Evolutionary conservation across 53 echinoderm and acorn worm genomes (phyloP).

Genomic region (Actinopyga echinites): DNA sequence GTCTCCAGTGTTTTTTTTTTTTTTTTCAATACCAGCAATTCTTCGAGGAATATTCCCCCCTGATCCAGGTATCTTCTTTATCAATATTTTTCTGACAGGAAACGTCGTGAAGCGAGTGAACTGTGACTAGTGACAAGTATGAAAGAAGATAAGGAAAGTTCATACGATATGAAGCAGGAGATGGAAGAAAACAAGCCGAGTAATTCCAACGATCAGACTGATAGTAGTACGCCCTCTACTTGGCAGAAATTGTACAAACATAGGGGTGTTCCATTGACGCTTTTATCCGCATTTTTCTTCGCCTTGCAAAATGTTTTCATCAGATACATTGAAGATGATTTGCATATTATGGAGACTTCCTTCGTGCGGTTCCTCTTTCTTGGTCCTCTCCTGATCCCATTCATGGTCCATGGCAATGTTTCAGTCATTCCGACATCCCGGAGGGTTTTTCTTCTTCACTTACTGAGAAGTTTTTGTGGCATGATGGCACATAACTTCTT

Average conservation of each 20-base stretch:
- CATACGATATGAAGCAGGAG: background rate
- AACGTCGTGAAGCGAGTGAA: too few relatives aligned
- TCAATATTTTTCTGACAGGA: too few relatives aligned
- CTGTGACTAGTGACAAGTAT: too few relatives aligned
- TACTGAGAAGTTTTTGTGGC: background rate
- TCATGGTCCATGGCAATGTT: background rate
- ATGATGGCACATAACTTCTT: background rate
- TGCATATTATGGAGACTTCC: constrained; percentile 5
- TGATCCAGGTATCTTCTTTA: too few relatives aligned
- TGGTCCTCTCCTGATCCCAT: background rate
- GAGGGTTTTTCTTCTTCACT: background rate
- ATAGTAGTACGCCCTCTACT: background rate
- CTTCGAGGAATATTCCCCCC: too few relatives aligned
- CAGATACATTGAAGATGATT: background rate
- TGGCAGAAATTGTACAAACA: background rate
- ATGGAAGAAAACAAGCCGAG: background rate
- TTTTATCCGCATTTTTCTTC: background rate
- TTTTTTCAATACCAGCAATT: too few relatives aligned
- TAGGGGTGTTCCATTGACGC: background rate
- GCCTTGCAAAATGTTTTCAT: constrained; percentile 2
- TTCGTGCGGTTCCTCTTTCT: background rate
- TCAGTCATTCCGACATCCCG: background rate
- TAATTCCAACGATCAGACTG: background rate
- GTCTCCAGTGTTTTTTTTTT: too few relatives aligned
- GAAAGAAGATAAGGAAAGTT: background rate